Evolutionary conservation across 2,888 invertebrate species (phyloP), one percentile per base, ranked within the genome.

Genomic region (Neria commutata): DNA sequence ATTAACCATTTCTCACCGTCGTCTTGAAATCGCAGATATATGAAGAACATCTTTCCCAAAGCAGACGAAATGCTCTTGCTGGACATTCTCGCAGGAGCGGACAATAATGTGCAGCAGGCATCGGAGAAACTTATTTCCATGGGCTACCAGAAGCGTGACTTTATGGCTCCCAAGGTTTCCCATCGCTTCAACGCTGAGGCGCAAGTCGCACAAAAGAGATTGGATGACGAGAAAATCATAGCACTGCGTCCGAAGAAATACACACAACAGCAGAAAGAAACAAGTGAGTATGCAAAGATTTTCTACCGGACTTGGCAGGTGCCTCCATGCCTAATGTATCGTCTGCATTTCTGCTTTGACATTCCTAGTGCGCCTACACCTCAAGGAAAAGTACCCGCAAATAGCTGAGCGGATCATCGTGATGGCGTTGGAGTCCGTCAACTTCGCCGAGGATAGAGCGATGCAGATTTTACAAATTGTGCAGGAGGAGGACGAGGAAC

Each of bases 21-120:
- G 2, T 19, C 45, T 40, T 19, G 11, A 29, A 4, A 37, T 14
- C 42, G 55, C 83, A 94, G 94, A 84, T 95, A 95, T 81, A 86
- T 95, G 83, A 95, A 95, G 83, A 92, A 91, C 72, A 88, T 95
- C 71, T 95, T 94, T 79, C 92, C 94, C 0, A 90, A 92, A 81
- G 94, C 92, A 0, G 95, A 95, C 72, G 95, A 95, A 79, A 92
- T 91, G 21, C 80, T 94, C 45, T 88, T 95, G 26, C 84, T 95
- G 54, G 95, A 95, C 72, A 85, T 93, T 42, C 83, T 94, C 52
- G 89, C 91, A 50, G 92, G 90, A 79, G 90, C 92, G 70, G 95
- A 95, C 72, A 94, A 94, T 79, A 95, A 94, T 81, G 94, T 95
- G 6, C 92, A 93, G 78, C 91, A 89, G 69, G 91, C 94, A 1